These are phyloP conservation scores for Ommatoiulus sabulosus DNA, from an alignment of 2,888 invertebrate species.

Conservation along the genomic window DNA sequence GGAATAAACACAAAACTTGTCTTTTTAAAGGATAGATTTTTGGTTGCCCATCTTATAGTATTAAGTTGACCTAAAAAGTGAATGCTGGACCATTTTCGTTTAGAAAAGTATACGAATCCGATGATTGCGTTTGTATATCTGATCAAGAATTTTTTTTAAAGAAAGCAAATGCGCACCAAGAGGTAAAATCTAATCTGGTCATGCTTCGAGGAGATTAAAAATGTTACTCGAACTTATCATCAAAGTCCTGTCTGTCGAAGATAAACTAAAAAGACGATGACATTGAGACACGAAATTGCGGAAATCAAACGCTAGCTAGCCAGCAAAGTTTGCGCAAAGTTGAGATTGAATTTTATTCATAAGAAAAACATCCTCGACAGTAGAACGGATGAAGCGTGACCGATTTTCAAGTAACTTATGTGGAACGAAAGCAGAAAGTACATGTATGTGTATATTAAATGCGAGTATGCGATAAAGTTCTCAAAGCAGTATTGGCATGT, in stretches of 20 bases:
- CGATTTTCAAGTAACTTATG: not conserved
- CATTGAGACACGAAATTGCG: no score
- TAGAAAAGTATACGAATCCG: slow-evolving; percentile 3
- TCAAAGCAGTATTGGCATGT: no score
- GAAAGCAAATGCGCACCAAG: not conserved
- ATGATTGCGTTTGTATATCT: slow-evolving; percentile 16
- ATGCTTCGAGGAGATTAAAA: not conserved
- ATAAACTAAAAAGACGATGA: not conserved
- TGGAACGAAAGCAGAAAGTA: no score
- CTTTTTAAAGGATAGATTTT: no score
- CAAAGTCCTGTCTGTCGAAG: not conserved
- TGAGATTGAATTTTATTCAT: slow-evolving; percentile 7
- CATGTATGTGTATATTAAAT: no score
- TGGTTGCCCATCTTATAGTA: no score
- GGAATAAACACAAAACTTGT: no score
- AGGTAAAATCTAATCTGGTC: not conserved
- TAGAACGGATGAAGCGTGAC: not conserved
- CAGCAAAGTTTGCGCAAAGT: not conserved
- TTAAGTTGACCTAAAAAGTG: no score
- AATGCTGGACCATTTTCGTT: no score
- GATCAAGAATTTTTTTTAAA: not conserved
- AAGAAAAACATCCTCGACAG: not conserved
- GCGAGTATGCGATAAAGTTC: no score
- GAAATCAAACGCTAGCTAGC: not conserved
- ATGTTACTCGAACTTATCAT: not conserved